Evolutionary conservation across 2,888 invertebrate genomes (phyloP).

Genomic region (Hofmannophila pseudospretella): DNA sequence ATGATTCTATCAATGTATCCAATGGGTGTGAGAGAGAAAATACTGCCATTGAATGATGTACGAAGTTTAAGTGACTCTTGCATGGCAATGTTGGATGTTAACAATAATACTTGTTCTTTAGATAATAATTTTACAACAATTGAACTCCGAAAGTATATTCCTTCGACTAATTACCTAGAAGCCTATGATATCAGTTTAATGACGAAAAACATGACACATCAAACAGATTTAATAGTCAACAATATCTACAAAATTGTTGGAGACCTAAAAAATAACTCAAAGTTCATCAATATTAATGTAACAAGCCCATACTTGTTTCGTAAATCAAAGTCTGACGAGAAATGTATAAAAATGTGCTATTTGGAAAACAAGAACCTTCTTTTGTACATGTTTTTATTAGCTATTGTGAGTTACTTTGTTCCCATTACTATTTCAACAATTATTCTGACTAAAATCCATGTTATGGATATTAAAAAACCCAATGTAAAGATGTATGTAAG

Average conservation of each 20-base stretch:
- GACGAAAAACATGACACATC: conserved; percentile 26
- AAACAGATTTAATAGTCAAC: conserved; percentile 41
- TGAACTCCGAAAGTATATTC: conserved; percentile 38
- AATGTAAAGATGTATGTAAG: conserved; percentile 52
- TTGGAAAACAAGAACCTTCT: conserved; percentile 54
- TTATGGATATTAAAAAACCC: conserved; percentile 45
- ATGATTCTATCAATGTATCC: conserved; percentile 57
- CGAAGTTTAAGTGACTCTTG: conserved; percentile 39
- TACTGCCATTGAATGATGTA: conserved; percentile 25
- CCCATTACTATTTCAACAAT: conserved; percentile 61
- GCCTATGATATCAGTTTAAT: conserved; percentile 32
- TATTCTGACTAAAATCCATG: conserved; percentile 60
- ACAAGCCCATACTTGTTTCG: conserved; percentile 23
- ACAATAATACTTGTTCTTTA: conserved; percentile 35
- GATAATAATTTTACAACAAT: conserved; percentile 18
- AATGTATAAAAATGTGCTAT: conserved; percentile 57
- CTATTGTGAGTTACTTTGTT: conserved; percentile 58
- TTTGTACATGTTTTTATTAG: conserved; percentile 53
- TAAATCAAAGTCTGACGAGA: conserved; percentile 6
- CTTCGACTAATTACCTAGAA: conserved; percentile 40
- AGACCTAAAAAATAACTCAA: conserved; percentile 38
- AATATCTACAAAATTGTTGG: conserved; percentile 52
- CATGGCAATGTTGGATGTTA: conserved; percentile 47
- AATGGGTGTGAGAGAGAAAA: conserved; percentile 45
- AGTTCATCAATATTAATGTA: conserved; percentile 30